Percentiles rank a stretch among this genome's conserved stretches.
Evolutionary conservation across 2,888 invertebrate species (phyloP).

Genomic region (Zelleria hepariella): DNA sequence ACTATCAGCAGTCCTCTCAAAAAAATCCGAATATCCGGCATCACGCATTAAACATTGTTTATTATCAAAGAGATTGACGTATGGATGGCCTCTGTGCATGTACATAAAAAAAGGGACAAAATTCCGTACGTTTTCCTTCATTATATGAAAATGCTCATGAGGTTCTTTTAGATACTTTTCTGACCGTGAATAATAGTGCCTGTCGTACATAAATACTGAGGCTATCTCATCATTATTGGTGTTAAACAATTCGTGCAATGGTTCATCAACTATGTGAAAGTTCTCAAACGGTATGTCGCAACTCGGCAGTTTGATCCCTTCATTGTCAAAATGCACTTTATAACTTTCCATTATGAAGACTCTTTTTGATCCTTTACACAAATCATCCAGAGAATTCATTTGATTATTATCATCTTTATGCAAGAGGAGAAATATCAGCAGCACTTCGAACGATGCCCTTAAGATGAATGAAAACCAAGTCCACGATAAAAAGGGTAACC

Average conservation of each 20-base stretch:
- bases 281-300: neutral
- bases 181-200: neutral
- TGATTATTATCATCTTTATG: slow-evolving; percentile 5
- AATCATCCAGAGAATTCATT: slow-evolving; percentile 6
- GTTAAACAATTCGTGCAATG: neutral
- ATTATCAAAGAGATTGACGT: too few species aligned
- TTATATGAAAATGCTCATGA: neutral
- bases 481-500: slow-evolving; percentile 2
- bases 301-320: neutral
- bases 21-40: too few species aligned
- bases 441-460: slow-evolving; percentile 4
- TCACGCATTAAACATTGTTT: neutral
- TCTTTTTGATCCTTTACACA: slow-evolving; percentile 3
- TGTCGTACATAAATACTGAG: neutral
- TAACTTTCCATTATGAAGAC: neutral
- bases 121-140: neutral
- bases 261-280: neutral
- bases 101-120: neutral
- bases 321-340: neutral
- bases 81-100: neutral
- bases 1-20: neutral
- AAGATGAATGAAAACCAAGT: slow-evolving; percentile 4
- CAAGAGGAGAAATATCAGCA: neutral
- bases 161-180: neutral
- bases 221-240: neutral